phyloP scores from a whole-genome alignment of 2,113 vertebrate genomes.

The Reinhardtius hippoglossoides region DNA sequence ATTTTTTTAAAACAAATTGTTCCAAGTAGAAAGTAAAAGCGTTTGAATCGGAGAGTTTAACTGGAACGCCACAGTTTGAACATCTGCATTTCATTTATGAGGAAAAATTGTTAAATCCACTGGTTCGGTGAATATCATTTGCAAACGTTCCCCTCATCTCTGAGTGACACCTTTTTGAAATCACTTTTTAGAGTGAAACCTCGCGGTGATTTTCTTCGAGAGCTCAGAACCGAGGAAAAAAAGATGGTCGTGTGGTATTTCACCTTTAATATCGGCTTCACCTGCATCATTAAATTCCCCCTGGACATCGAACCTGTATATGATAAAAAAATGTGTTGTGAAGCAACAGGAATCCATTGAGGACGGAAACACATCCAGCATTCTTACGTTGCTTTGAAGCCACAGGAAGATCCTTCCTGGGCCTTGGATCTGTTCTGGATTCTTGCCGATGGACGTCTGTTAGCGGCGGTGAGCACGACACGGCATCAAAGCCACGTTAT shows the following conservation, averaged over 20 bases:
- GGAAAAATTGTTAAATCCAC: not conserved
- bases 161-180: not conserved
- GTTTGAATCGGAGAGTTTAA: no score
- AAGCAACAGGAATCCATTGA: not conserved
- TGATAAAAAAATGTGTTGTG: no score
- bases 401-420: constrained; percentile 41
- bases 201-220: constrained; percentile 16
- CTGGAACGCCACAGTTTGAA: not conserved
- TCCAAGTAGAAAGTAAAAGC: no score
- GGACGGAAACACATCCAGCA: no score
- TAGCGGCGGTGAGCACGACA: constrained; percentile 49
- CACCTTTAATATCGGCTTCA: not conserved
- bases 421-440: constrained; percentile 54
- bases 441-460: constrained; percentile 70
- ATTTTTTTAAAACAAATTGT: no score
- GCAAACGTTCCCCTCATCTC: not conserved
- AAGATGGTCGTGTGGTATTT: not conserved
- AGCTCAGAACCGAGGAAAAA: constrained; percentile 8
- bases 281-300: not conserved
- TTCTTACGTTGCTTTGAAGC: constrained; percentile 28
- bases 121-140: not conserved
- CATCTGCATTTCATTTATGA: not conserved
- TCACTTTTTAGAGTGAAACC: not conserved
- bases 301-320: not conserved
- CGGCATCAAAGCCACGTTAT: constrained; percentile 74